These are phyloP conservation scores for Cyanoliseus patagonus DNA, from an alignment of 2,113 vertebrate genomes.

Conservation along the genomic window DNA sequence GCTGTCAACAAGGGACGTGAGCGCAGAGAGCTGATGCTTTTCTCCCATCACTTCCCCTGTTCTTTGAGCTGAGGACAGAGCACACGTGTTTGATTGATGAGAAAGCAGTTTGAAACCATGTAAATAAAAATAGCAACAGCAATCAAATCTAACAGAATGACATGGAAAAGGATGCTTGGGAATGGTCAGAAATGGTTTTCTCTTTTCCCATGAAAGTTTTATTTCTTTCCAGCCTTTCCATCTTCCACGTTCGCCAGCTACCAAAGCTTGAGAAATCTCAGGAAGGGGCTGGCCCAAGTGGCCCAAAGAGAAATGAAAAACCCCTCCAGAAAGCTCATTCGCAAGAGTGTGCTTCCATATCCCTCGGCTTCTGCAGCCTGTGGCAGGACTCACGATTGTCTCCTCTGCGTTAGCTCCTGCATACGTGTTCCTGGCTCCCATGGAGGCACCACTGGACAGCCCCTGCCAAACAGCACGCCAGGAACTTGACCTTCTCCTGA, in stretches of 20 bases:
- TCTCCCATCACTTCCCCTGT: not conserved
- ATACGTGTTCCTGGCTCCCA: not conserved
- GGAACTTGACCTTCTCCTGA: conserved; percentile 13
- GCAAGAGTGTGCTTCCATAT: rapidly evolving
- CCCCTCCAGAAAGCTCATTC: not conserved
- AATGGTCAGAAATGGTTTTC: not conserved
- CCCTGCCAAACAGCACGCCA: not conserved
- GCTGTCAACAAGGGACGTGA: not conserved
- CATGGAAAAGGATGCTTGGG: not conserved
- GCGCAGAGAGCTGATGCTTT: not conserved
- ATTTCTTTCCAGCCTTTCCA: not conserved
- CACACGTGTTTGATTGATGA: not conserved
- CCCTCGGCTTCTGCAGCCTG: not conserved
- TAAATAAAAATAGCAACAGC: not conserved
- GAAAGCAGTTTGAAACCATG: not conserved
- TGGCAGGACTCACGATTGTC: not conserved
- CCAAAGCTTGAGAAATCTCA: not conserved
- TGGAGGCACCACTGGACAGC: not conserved
- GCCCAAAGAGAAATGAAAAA: not conserved
- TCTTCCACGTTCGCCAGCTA: not conserved
- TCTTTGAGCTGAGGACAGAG: not conserved
- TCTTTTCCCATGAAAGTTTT: not conserved
- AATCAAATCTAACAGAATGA: not conserved
- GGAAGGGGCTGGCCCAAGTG: not conserved
- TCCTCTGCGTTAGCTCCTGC: not conserved